Base-by-base conservation (phyloP, 1,140 invertebrate genomes). In the Steinernema khuongi region DNA sequence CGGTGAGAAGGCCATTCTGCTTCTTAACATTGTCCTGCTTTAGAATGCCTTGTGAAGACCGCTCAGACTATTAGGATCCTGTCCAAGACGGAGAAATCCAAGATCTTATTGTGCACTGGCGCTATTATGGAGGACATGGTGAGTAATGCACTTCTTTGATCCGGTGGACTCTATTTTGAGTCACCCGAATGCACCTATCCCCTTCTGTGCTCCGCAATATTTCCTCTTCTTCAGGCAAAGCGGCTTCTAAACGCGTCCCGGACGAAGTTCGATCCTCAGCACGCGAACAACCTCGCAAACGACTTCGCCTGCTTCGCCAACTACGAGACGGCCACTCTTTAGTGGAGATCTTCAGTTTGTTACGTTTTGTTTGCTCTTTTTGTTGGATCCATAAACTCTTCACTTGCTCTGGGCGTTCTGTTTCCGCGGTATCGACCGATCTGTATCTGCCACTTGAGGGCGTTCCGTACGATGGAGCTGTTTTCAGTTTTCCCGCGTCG, bases 251-350 rank as follows among this genome's bases (percentile, higher is more conserved):
- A 72, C 83, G 92, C 1, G 89, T 89, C 89, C 82, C 77, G 74
- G 31, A 91, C 90, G 77, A 82, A 85, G 19, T 96, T 94, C 86
- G 83, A 88, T 81, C 94, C 94, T 1, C 87, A 89, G 70, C 94
- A 96, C 87, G 89, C 89, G 79, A 93, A 92, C 80, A 94, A 94
- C 87, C 89, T 96, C 81, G 92, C 91, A 0, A 96, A 96, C 88
- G 92, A 94, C 86, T 96, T 96, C 87, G 89, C 88, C 43, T 94
- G 93, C 88, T 96, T 90, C 87, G 89, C 91, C 28, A 96, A 96
- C 88, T 96, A 92, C 87, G 86, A 91, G n/a, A 80, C 81, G 0
- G 44, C 70, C 18, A 73, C 72, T 17, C 75, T 78, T 17, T 77
- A 44, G n/a, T 31, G 17, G 29, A 26, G 36, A 14, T 2, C 19